Evolutionary conservation across 2,113 vertebrate genomes (phyloP), one percentile per base, ranked within the genome.

Genomic region (Gnathonemus echidnorhynchus): DNA sequence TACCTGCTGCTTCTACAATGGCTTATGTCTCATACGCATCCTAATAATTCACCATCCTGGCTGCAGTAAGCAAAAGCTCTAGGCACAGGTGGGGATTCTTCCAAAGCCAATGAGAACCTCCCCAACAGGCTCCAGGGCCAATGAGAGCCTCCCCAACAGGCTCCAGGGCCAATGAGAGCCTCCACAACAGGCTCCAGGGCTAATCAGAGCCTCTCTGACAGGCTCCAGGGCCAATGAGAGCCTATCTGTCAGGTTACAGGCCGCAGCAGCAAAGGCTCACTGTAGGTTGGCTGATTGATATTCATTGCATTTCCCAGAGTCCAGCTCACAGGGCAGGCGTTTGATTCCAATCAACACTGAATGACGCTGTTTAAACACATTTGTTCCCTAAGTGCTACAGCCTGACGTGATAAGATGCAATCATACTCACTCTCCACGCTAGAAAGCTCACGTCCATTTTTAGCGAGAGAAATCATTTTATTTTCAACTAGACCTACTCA

Each of bases 271-370:
- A 66, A 66, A 66, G 62, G 11, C 31, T 80, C 35, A 31, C 74
- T 19, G 74, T 80, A 42, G 48, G 17, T 86, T 83, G 56, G 39
- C 21, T 31, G 53, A 86, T 86, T 62, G 83, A 86, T 17, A 86
- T 39, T 86, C 42, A n/a, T 39, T 21, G 13, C 31, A 80, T 83
- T 83, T 50, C 49, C 39, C n/a, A 31, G 42, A 9, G 58, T 74
- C 21, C 53, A 35, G 62, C 42, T 70, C 45, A 45, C 21, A 39
- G 48, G 42, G 24, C 88, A 50, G 52, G n/a, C 39, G 24, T 80
- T 86, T 86, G 50, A 53, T 83, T 52, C 88, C 88, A 83, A 87
- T 87, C 86, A 31, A 87, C 86, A 56, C 49, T 87, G n/a, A 87
- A 87, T 56, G 48, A 56, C 7, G 24, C 35, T 46, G 53, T 50